These are phyloP conservation scores for Hydrochoerus hydrochaeris DNA, from an alignment of 2,113 vertebrate genomes.

Conservation along the genomic window DNA sequence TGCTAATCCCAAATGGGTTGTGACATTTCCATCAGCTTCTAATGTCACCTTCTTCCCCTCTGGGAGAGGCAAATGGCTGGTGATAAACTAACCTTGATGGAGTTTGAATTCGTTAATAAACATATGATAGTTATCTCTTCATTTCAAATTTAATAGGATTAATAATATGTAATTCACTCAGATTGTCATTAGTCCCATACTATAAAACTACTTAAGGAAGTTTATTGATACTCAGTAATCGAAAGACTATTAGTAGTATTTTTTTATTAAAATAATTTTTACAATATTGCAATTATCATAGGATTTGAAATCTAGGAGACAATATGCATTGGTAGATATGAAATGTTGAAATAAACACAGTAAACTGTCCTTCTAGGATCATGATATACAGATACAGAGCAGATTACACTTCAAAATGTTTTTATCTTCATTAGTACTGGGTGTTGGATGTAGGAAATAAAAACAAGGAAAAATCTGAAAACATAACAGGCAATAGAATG, in stretches of 20 bases:
- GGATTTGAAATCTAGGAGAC: not conserved
- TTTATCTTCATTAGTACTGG: not conserved
- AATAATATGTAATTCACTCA: not conserved
- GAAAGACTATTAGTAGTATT: not conserved
- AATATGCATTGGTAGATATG: not conserved
- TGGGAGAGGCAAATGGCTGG: not conserved
- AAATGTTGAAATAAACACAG: not conserved
- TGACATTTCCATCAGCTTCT: not conserved
- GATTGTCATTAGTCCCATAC: not conserved
- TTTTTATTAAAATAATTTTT: slow-evolving; percentile 17
- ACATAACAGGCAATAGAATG: not conserved
- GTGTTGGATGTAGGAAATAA: not conserved
- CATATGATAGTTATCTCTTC: not conserved
- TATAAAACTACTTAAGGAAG: not conserved
- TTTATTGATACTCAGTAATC: not conserved
- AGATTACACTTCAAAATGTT: not conserved
- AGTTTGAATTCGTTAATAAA: not conserved
- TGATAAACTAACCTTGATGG: not conserved
- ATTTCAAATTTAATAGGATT: not conserved
- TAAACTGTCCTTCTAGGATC: not conserved
- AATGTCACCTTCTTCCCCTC: not conserved
- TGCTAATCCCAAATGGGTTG: not conserved
- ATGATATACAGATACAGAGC: not conserved
- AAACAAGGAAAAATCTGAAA: not conserved
- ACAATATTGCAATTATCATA: not conserved